Conservation (phyloP, 2,888 invertebrate species). For the Clitarchus hookeri region DNA sequence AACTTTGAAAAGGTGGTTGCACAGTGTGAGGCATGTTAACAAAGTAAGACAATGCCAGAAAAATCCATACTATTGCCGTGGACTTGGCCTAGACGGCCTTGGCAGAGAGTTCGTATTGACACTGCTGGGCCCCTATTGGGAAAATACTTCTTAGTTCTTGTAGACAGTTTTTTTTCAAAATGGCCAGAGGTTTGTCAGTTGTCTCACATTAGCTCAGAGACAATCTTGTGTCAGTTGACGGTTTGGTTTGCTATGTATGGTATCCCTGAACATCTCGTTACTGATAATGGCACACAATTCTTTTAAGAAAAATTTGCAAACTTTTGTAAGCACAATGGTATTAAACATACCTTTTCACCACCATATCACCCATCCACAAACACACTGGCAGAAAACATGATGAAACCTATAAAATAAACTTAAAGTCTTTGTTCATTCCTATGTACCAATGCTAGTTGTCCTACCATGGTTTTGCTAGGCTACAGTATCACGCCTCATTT, state of each 20-base stretch:
- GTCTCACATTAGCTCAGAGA: background rate
- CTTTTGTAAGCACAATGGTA: background rate
- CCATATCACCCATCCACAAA: background rate
- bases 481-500: background rate
- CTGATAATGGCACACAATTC: background rate
- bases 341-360: too few relatives aligned
- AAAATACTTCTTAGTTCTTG: background rate
- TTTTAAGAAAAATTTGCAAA: background rate
- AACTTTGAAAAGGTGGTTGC: background rate
- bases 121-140: background rate
- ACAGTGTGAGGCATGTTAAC: background rate
- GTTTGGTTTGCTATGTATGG: background rate
- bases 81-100: background rate
- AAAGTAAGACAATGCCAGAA: background rate
- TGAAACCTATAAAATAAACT: background rate
- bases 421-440: background rate
- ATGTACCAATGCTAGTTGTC: background rate
- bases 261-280: background rate
- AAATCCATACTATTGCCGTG: background rate
- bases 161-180: slow-evolving; percentile 14
- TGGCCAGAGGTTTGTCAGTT: background rate
- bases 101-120: background rate
- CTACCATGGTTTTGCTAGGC: background rate
- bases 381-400: background rate
- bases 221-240: background rate